These are phyloP conservation scores for Eulithis testata DNA, from an alignment of 2,888 invertebrate genomes.

Conservation along the genomic window DNA sequence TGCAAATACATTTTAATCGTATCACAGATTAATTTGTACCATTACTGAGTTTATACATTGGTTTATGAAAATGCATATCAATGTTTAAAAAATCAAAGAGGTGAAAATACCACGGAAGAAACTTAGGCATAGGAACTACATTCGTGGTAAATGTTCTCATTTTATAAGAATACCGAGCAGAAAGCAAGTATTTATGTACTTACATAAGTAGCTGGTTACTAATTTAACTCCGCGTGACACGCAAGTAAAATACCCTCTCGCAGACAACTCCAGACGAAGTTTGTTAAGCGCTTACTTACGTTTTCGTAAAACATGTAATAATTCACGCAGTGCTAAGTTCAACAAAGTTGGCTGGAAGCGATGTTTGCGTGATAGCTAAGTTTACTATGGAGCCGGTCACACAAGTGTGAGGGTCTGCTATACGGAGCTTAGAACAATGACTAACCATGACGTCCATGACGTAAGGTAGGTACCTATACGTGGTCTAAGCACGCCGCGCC, in stretches of 20 bases:
- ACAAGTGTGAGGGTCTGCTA: conserved; percentile 6
- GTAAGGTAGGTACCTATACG: too few species aligned
- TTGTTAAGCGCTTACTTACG: conserved; percentile 66
- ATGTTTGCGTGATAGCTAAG: conserved; percentile 68
- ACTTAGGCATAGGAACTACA: not conserved
- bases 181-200: not conserved
- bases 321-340: conserved; percentile 64
- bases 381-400: conserved; percentile 49
- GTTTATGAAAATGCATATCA: too few species aligned
- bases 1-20: conserved; percentile 16
- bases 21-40: conserved; percentile 1
- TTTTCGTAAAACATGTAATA: conserved; percentile 73
- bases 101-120: not conserved
- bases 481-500: not conserved
- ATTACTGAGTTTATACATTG: not conserved
- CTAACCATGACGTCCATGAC: conserved; percentile 6
- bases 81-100: too few species aligned
- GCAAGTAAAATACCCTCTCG: conserved; percentile 49
- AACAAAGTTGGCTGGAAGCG: conserved; percentile 66
- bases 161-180: conserved; percentile 2
- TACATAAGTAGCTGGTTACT: conserved; percentile 16
- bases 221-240: conserved; percentile 41
- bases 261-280: conserved; percentile 59
- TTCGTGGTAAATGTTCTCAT: not conserved
- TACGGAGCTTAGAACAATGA: conserved; percentile 9